phyloP scores from a whole-genome alignment of 2,888 invertebrate species.

The Drosophila algonquin region DNA sequence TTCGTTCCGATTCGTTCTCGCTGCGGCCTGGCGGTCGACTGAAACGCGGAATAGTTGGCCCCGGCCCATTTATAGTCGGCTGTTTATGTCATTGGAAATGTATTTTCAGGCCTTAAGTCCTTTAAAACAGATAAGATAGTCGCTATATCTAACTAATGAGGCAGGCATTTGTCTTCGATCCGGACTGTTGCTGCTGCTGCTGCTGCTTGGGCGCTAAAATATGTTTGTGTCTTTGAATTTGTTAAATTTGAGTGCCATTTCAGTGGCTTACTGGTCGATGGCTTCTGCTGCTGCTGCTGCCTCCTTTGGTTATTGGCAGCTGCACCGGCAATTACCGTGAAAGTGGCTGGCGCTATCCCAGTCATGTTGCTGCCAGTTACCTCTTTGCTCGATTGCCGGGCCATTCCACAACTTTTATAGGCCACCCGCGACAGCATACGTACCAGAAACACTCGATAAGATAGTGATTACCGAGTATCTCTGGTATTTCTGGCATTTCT shows the following conservation, averaged over 20 bases:
- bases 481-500: no score
- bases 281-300: conserved; percentile 6
- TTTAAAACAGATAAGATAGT: conserved; percentile 64
- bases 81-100: conserved; percentile 71
- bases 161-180: conserved; percentile 58
- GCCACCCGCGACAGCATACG: conserved; percentile 21
- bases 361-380: conserved; percentile 53
- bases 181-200: conserved; percentile 10
- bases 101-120: conserved; percentile 70
- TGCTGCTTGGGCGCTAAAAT: conserved; percentile 1
- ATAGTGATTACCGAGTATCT: conserved; percentile 42
- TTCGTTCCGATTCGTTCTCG: conserved; percentile 36
- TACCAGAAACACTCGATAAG: conserved; percentile 32
- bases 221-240: conserved; percentile 7
- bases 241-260: background rate
- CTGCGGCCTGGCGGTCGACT: conserved; percentile 42
- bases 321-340: conserved; percentile 58
- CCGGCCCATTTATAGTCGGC: conserved; percentile 57
- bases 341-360: conserved; percentile 55
- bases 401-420: conserved; percentile 56
- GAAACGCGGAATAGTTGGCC: conserved; percentile 39
- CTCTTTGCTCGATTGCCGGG: conserved; percentile 23
- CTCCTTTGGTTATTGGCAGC: conserved; percentile 43
- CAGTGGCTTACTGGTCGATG: conserved; percentile 19
- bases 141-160: conserved; percentile 56